A percentile compares a stretch with the other conserved stretches of the same genome.
These are phyloP conservation scores for Oceanodroma leucorhoa DNA, from an alignment of 2,797 vertebrate species.

Conservation along the genomic window DNA sequence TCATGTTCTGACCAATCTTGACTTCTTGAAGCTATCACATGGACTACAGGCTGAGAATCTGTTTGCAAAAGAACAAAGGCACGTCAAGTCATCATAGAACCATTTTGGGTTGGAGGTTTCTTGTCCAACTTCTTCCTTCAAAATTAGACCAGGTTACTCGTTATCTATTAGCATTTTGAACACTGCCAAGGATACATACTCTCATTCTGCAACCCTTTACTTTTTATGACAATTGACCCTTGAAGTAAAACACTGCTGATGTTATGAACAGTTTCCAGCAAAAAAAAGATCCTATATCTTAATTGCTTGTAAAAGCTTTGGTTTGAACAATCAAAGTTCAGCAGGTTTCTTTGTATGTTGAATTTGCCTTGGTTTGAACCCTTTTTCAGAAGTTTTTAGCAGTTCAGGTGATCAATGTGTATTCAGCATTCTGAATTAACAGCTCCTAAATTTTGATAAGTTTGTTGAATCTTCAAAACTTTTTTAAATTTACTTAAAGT, in stretches of 20 bases:
- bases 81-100: background rate
- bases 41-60: slow-evolving; percentile 92
- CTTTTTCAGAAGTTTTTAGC: background rate
- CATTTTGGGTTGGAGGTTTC: background rate
- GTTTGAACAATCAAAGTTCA: background rate
- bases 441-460: background rate
- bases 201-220: background rate
- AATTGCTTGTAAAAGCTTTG: background rate
- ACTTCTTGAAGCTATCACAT: slow-evolving; percentile 91
- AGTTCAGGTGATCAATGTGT: background rate
- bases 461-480: background rate
- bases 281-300: background rate
- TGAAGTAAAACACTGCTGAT: background rate
- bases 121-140: background rate
- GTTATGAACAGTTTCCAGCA: background rate
- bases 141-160: background rate
- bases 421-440: background rate
- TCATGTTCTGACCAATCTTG: slow-evolving; percentile 97
- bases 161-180: background rate
- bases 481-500: background rate
- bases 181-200: background rate
- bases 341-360: background rate
- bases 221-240: background rate
- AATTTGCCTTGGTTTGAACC: background rate
- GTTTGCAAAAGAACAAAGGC: slow-evolving; percentile 23